A percentile compares a stretch with the other conserved stretches of the same genome.
phyloP scores from a whole-genome alignment of 2,113 vertebrate species.

The Dascyllus trimaculatus region DNA sequence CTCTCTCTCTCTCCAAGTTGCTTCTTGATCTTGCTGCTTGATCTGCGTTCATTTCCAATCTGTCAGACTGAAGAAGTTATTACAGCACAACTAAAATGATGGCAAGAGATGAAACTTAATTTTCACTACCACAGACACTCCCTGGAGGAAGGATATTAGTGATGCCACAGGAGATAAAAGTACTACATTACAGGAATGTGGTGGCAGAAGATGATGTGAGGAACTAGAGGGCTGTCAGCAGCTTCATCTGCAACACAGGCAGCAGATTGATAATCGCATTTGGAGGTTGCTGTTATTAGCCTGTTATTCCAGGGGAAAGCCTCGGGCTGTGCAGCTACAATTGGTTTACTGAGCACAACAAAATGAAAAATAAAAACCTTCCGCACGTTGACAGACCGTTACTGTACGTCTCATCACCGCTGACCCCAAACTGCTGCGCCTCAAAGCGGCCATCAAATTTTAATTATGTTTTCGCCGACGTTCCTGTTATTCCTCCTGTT shows the following conservation, averaged over 20 bases:
- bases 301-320: constrained; percentile 27
- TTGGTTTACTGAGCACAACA: constrained; percentile 4
- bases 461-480: constrained; percentile 37
- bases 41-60: background rate
- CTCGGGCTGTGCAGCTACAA: constrained; percentile 8
- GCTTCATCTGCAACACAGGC: constrained; percentile 38
- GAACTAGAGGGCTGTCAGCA: constrained; percentile 18
- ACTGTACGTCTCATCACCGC: constrained; percentile 27
- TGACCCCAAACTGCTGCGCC: constrained; percentile 60
- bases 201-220: constrained; percentile 1
- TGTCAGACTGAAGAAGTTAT: constrained; percentile 25
- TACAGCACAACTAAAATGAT: constrained; percentile 10
- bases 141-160: constrained; percentile 9
- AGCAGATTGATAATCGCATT: constrained; percentile 65
- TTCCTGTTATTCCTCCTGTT: constrained; percentile 12
- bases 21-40: background rate
- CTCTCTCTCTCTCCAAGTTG: background rate
- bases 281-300: constrained; percentile 42
- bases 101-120: constrained; percentile 17
- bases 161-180: background rate
- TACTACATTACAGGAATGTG: background rate
- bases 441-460: constrained; percentile 55
- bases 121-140: constrained; percentile 16
- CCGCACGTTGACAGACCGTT: too few species aligned
- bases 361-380: background rate